Conservation (phyloP, 2,113 vertebrate species). For the Lampris incognitus region DNA sequence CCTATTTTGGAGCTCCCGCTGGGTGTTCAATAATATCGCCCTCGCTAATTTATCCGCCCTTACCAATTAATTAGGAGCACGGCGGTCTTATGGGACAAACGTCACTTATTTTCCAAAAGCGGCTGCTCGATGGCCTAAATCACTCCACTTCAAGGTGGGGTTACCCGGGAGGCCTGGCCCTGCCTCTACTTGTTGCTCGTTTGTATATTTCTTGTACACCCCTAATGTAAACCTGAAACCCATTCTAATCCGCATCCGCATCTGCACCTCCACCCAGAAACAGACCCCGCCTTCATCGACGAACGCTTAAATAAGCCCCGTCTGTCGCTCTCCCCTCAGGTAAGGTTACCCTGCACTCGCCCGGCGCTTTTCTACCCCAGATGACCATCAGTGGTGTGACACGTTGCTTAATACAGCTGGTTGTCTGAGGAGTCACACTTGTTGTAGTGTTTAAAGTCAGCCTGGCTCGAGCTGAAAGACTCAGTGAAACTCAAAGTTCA, state of each 20-base stretch:
- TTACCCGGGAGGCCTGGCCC: conserved; percentile 25
- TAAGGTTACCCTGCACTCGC: too few species aligned
- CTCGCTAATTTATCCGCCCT: conserved; percentile 70
- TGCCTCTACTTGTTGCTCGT: conserved; percentile 20
- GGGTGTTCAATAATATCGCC: conserved; percentile 69
- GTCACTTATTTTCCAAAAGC: conserved; percentile 78
- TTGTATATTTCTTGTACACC: conserved; percentile 19
- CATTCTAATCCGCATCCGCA: background rate
- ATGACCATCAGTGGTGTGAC: too few species aligned
- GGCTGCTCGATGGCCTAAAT: conserved; percentile 75
- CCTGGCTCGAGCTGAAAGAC: too few species aligned
- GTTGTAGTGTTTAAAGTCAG: too few species aligned
- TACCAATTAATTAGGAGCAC: conserved; percentile 78
- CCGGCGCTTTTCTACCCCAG: too few species aligned
- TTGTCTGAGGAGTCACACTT: too few species aligned
- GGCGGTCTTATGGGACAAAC: conserved; percentile 68
- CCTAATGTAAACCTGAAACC: background rate
- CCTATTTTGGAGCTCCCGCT: conserved; percentile 77
- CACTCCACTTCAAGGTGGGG: conserved; percentile 41
- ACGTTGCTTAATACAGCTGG: too few species aligned
- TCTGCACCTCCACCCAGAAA: too few species aligned
- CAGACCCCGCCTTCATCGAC: too few species aligned
- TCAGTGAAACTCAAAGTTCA: too few species aligned
- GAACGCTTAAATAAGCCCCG: too few species aligned
- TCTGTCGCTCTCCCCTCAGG: too few species aligned